Evolutionary conservation across 1,140 invertebrate genomes (phyloP).

Genomic region (Bombyx mandarina): DNA sequence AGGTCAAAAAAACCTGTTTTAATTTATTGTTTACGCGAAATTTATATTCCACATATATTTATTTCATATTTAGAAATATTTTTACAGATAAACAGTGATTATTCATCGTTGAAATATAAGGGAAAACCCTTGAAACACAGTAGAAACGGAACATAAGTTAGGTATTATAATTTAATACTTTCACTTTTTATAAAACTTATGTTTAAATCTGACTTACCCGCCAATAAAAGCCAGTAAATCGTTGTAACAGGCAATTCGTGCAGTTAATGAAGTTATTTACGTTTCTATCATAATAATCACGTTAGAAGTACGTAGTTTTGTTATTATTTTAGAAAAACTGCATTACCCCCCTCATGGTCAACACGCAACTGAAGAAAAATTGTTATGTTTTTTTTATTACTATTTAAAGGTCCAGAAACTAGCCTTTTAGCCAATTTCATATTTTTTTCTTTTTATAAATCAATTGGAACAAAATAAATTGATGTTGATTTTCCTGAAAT

Average conservation of each 20-base stretch:
- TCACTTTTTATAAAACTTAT: constrained; percentile 19
- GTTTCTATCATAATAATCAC: constrained; percentile 31
- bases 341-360: constrained; percentile 28
- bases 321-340: constrained; percentile 19
- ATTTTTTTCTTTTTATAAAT: too few species aligned
- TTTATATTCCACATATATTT: neutral
- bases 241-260: constrained; percentile 28
- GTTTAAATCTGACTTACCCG: constrained; percentile 23
- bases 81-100: neutral
- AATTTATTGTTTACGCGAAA: constrained; percentile 1
- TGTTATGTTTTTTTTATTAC: neutral
- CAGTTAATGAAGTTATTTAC: constrained; percentile 20
- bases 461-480: too few species aligned
- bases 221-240: constrained; percentile 14
- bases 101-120: neutral
- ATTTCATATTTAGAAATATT: neutral
- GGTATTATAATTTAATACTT: constrained; percentile 15
- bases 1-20: constrained; percentile 6
- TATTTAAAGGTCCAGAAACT: neutral
- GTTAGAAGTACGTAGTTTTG: constrained; percentile 20
- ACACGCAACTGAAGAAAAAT: constrained; percentile 21
- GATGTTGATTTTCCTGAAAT: too few species aligned
- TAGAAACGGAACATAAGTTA: constrained; percentile 3
- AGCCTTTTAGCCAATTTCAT: too few species aligned
- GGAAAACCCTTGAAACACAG: constrained; percentile 10